Evolutionary conservation across 2,113 vertebrate genomes (phyloP).

Genomic region (Leptosomus discolor): DNA sequence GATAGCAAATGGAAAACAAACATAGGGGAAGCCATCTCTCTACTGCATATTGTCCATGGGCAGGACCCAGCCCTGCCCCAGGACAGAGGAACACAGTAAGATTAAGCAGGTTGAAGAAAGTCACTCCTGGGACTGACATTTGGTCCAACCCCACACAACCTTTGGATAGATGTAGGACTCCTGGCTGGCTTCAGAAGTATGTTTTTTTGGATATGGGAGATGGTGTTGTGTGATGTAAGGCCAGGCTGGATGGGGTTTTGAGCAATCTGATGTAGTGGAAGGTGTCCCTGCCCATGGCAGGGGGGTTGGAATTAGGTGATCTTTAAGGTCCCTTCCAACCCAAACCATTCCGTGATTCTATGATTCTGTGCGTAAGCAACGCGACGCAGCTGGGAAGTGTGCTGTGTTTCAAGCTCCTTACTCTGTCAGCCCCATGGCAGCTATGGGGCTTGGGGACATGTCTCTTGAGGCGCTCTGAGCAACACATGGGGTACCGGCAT

Average conservation of each 20-base stretch:
- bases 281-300: no score
- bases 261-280: no score
- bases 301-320: no score
- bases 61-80: background rate
- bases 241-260: no score
- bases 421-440: background rate
- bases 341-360: no score
- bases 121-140: background rate
- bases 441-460: background rate
- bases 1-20: background rate
- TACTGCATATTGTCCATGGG: background rate
- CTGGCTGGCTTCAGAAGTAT: background rate
- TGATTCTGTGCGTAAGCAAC: no score
- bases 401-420: background rate
- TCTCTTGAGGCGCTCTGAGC: background rate
- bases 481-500: rapidly evolving
- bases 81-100: background rate
- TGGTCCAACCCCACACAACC: background rate
- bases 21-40: background rate
- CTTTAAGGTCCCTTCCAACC: no score
- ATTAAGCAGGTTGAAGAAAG: background rate
- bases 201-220: background rate
- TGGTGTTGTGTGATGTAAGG: background rate
- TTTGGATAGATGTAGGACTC: background rate
- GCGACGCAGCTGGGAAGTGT: background rate